Percentiles rank a stretch among this genome's conserved stretches.
phyloP scores from a whole-genome alignment of 2,797 vertebrate genomes.

The Enteromius trimaculatus region DNA sequence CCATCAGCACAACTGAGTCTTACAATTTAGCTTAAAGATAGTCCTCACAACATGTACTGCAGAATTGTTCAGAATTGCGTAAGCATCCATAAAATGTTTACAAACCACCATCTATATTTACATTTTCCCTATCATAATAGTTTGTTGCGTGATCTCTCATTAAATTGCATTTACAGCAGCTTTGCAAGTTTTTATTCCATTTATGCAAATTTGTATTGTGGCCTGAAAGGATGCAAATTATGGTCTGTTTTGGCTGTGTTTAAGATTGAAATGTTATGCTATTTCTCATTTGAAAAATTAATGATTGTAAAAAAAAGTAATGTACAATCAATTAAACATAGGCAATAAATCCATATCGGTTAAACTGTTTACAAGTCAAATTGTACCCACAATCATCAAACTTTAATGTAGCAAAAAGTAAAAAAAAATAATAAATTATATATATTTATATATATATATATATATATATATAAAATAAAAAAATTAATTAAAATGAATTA shows the following conservation, averaged over 20 bases:
- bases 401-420: neutral
- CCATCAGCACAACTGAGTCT: constrained; percentile 4
- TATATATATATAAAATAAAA: too few relatives aligned
- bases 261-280: neutral
- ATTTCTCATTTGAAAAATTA: neutral
- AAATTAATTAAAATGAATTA: too few relatives aligned
- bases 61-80: neutral
- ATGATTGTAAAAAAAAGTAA: neutral
- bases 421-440: too few relatives aligned
- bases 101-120: neutral
- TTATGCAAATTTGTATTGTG: neutral
- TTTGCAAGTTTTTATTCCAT: neutral
- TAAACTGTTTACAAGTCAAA: neutral
- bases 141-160: neutral
- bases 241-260: neutral
- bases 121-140: neutral
- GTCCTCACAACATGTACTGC: neutral
- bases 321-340: neutral
- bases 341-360: neutral
- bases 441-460: too few relatives aligned
- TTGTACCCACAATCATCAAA: neutral
- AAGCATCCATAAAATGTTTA: neutral
- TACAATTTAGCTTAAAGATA: constrained; percentile 14
- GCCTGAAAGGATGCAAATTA: neutral
- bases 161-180: neutral